A percentile compares a stretch with the other conserved stretches of the same genome.
Conservation (phyloP, 2,797 vertebrate genomes). For the Gymnopithys bicolor region DNA sequence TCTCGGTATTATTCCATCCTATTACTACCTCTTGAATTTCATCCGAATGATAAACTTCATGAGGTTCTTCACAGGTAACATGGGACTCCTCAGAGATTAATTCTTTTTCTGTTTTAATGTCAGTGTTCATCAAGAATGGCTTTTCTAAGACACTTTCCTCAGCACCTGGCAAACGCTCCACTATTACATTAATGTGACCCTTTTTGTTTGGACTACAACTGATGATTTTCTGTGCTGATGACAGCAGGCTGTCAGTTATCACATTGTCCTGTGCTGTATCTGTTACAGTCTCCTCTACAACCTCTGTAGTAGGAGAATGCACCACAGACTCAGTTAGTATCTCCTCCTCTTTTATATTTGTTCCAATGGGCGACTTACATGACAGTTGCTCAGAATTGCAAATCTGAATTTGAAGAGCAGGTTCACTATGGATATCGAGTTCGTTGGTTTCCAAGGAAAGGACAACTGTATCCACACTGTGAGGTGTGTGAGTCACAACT, state of each 20-base stretch:
- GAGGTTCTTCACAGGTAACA: constrained; percentile 21
- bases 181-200: constrained; percentile 95
- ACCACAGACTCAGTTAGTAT: constrained; percentile 69
- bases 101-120: constrained; percentile 78
- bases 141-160: constrained; percentile 85
- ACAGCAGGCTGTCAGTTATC: constrained; percentile 87
- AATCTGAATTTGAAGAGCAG: constrained; percentile 84
- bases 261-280: constrained; percentile 77
- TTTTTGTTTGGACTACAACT: constrained; percentile 88
- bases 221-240: constrained; percentile 96
- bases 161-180: constrained; percentile 92
- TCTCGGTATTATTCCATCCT: constrained; percentile 77
- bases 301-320: constrained; percentile 70
- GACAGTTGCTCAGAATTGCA: constrained; percentile 77
- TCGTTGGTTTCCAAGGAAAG: constrained; percentile 76
- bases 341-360: constrained; percentile 51
- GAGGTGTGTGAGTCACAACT: constrained; percentile 50
- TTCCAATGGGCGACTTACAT: constrained; percentile 22
- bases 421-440: constrained; percentile 74
- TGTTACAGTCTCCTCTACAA: constrained; percentile 83
- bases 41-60: constrained; percentile 57
- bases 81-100: constrained; percentile 63
- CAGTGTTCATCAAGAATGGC: constrained; percentile 83
- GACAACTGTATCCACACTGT: constrained; percentile 75
- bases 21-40: constrained; percentile 79